Evolutionary conservation across 1,140 invertebrate genomes (phyloP).

Genomic region (Dendrolimus kikuchii): DNA sequence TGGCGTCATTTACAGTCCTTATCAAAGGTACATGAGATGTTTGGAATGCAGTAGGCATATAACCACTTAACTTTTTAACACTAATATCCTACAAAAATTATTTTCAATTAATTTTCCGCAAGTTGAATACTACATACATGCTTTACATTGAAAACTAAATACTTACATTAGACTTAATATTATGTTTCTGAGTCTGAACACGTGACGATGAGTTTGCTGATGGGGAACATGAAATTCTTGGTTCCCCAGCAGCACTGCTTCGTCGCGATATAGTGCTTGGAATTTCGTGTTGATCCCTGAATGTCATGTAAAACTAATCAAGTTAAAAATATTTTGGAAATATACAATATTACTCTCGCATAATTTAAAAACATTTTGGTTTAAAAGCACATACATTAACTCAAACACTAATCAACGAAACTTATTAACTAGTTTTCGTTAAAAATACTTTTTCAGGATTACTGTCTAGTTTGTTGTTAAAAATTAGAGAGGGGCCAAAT

Average conservation of each 20-base stretch:
- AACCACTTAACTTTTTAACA: background rate
- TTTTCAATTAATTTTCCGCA: no score
- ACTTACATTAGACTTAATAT: conserved; percentile 12
- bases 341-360: no score
- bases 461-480: no score
- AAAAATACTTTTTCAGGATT: no score
- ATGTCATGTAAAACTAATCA: background rate
- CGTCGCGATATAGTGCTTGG: conserved; percentile 18
- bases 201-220: conserved; percentile 18
- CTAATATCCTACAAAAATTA: no score
- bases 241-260: conserved; percentile 36
- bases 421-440: no score
- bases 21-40: conserved; percentile 34
- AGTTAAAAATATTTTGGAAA: background rate
- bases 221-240: conserved; percentile 17
- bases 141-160: no score
- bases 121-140: no score
- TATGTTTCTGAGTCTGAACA: conserved; percentile 11
- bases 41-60: conserved; percentile 29
- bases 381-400: no score
- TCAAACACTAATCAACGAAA: no score
- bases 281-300: conserved; percentile 20
- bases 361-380: no score
- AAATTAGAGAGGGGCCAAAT: no score
- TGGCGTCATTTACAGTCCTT: conserved; percentile 47